Conservation (phyloP, 2,113 vertebrate genomes). For the Castor canadensis region DNA sequence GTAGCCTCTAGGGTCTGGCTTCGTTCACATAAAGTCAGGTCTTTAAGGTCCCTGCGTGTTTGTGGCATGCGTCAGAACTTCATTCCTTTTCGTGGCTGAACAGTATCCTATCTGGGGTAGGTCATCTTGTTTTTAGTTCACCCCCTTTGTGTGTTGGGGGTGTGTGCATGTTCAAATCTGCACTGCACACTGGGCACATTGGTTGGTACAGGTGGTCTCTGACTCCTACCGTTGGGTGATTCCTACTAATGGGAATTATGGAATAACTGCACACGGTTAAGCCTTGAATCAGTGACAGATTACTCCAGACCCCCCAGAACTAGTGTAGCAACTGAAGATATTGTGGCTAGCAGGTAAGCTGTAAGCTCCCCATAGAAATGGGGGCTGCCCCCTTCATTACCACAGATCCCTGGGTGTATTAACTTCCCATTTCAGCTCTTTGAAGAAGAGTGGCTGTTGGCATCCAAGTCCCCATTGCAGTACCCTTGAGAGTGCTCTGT, state of each 20-base stretch:
- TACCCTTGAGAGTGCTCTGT: accelerated
- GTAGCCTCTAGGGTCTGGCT: background rate
- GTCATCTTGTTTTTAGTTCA: accelerated
- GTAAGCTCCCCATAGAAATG: background rate
- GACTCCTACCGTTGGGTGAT: background rate
- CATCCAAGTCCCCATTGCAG: background rate
- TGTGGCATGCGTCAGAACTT: background rate
- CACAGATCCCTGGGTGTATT: too few species aligned
- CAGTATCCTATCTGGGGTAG: accelerated
- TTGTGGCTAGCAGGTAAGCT: background rate
- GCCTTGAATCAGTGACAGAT: background rate
- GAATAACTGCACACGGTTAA: background rate
- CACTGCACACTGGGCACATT: background rate
- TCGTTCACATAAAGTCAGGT: background rate
- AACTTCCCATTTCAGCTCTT: background rate
- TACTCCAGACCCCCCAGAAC: background rate
- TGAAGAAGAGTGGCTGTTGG: background rate
- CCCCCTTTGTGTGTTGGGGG: too few species aligned
- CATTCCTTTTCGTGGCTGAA: background rate
- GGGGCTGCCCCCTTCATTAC: background rate
- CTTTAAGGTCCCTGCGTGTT: too few species aligned
- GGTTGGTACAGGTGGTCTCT: accelerated
- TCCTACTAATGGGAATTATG: background rate
- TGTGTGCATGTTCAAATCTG: too few species aligned
- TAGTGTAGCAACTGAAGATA: background rate